Percentiles rank a stretch among this genome's conserved stretches.
These are phyloP conservation scores for Tyria jacobaeae DNA, from an alignment of 2,888 invertebrate species.

Conservation along the genomic window DNA sequence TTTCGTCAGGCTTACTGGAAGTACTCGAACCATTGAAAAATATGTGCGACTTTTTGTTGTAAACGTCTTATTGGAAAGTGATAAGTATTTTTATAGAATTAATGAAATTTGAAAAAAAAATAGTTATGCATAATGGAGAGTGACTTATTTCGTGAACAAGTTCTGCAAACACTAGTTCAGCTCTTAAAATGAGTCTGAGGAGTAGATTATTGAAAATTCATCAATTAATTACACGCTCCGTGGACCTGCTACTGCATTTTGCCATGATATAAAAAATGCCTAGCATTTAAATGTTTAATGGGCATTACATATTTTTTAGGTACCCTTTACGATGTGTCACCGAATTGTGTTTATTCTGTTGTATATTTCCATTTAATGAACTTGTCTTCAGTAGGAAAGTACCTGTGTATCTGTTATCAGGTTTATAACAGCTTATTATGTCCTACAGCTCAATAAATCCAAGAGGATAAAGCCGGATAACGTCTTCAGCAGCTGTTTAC, in stretches of 20 bases:
- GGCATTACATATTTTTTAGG: no score
- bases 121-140: not conserved
- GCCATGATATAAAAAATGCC: slow-evolving; percentile 73
- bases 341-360: slow-evolving; percentile 66
- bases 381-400: slow-evolving; percentile 58
- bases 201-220: slow-evolving; percentile 74
- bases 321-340: slow-evolving; percentile 62
- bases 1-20: slow-evolving; percentile 70
- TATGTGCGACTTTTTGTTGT: slow-evolving; percentile 48
- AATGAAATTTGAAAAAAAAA: not conserved
- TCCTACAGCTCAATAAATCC: slow-evolving; percentile 56
- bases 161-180: not conserved
- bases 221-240: slow-evolving; percentile 63
- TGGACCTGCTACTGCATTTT: slow-evolving; percentile 70
- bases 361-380: slow-evolving; percentile 67
- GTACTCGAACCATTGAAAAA: slow-evolving; percentile 61
- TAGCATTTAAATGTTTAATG: slow-evolving; percentile 74
- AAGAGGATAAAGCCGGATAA: slow-evolving; percentile 56
- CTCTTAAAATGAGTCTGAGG: no score
- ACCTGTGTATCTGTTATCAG: slow-evolving; percentile 49
- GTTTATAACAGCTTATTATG: slow-evolving; percentile 51
- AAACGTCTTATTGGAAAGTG: not conserved
- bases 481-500: slow-evolving; percentile 59
- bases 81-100: slow-evolving; percentile 1
- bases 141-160: not conserved